These are phyloP conservation scores for Orussus abietinus DNA, from an alignment of 1,140 invertebrate genomes.

Conservation along the genomic window DNA sequence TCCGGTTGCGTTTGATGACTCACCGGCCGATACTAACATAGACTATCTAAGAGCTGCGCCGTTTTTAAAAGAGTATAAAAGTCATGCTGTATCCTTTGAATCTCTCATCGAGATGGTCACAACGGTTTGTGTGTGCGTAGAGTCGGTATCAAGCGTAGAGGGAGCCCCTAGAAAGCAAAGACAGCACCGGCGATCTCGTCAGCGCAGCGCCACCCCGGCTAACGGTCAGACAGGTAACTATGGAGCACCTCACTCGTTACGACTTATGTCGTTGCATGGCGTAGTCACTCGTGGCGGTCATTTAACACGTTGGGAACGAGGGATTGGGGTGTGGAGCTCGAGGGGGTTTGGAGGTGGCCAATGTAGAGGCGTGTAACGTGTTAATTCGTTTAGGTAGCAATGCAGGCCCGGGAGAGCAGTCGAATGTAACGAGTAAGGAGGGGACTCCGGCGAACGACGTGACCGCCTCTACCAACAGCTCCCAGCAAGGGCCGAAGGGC, in stretches of 20 bases:
- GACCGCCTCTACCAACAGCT: constrained; percentile 34
- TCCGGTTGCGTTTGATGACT: too few relatives aligned
- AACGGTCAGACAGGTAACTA: constrained; percentile 36
- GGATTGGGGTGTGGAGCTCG: too few relatives aligned
- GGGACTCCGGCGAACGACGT: constrained; percentile 43
- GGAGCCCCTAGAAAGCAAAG: constrained; percentile 54
- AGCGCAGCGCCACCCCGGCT: constrained; percentile 48
- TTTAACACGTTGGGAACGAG: too few relatives aligned
- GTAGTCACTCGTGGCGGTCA: too few relatives aligned
- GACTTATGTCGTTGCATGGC: too few relatives aligned
- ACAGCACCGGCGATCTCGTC: constrained; percentile 40
- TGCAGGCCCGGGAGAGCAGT: constrained; percentile 45
- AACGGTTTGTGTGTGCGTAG: constrained; percentile 54
- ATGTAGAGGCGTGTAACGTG: constrained; percentile 19
- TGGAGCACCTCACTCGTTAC: too few relatives aligned
- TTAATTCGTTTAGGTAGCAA: constrained; percentile 42
- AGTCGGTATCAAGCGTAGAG: constrained; percentile 60
- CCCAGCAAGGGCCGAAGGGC: constrained; percentile 46
- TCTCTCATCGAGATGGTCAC: constrained; percentile 45
- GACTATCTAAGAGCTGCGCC: too few relatives aligned
- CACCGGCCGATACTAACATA: constrained; percentile 24
- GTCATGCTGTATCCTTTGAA: constrained; percentile 6
- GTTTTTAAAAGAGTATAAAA: too few relatives aligned
- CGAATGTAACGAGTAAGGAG: constrained; percentile 41
- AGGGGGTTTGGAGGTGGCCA: too few relatives aligned